phyloP scores from a whole-genome alignment of 2,888 invertebrate genomes.

The Melipona beecheii region DNA sequence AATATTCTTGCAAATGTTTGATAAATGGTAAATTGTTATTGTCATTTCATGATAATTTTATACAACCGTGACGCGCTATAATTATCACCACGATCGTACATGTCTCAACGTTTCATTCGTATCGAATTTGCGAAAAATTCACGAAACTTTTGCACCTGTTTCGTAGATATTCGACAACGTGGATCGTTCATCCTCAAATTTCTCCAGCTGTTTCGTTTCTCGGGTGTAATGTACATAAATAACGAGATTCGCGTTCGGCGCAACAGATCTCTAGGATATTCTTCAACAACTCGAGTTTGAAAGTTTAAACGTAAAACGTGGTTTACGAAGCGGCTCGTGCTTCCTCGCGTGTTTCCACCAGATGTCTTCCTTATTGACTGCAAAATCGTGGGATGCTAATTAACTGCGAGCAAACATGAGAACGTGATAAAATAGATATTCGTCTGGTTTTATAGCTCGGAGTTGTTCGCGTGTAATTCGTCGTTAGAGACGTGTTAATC shows the following conservation, averaged over 20 bases:
- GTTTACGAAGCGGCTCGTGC: constrained; percentile 13
- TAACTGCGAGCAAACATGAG: constrained; percentile 15
- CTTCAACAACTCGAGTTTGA: neutral
- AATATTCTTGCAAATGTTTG: neutral
- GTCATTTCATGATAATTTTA: neutral
- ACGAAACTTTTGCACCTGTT: neutral
- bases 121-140: neutral
- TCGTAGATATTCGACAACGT: neutral
- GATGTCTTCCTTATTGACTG: constrained; percentile 4
- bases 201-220: neutral
- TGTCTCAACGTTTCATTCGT: neutral
- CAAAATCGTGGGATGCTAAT: constrained; percentile 7
- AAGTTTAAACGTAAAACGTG: neutral
- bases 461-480: constrained; percentile 11
- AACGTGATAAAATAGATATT: constrained; percentile 12
- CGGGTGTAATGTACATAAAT: neutral
- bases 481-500: constrained; percentile 24
- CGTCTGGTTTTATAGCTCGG: neutral
- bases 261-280: neutral
- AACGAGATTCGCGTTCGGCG: neutral
- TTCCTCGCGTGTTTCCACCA: constrained; percentile 7
- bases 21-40: neutral
- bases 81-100: too few species aligned
- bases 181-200: neutral
- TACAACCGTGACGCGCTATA: too few species aligned